These are phyloP conservation scores for Lemur catta DNA, from an alignment of 2,797 vertebrate species.

Conservation along the genomic window DNA sequence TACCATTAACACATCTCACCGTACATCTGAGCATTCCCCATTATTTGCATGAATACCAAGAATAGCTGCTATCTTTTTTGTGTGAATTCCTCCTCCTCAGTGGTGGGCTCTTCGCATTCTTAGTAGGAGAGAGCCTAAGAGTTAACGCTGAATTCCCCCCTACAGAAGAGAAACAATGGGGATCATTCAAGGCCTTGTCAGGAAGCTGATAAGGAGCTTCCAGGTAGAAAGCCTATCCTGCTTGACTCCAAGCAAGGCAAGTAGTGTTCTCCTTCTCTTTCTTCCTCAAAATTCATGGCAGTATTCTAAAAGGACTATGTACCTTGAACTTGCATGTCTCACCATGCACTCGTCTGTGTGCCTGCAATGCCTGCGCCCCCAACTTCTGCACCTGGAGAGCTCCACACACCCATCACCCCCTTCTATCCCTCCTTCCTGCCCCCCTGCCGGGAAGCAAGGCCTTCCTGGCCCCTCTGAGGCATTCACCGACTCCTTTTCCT, in stretches of 20 bases:
- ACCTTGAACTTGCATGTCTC: neutral
- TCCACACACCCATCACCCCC: too few species aligned
- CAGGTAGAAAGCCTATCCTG: neutral
- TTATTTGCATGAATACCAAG: accelerated
- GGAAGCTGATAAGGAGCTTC: neutral
- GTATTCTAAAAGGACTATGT: neutral
- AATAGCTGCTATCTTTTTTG: accelerated
- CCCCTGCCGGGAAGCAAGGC: accelerated
- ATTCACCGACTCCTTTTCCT: neutral
- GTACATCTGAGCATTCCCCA: too few species aligned
- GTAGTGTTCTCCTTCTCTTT: neutral
- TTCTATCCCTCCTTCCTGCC: neutral
- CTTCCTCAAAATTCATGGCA: neutral
- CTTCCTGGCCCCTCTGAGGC: accelerated
- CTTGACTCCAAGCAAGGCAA: neutral
- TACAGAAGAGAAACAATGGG: neutral
- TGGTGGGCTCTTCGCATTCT: neutral
- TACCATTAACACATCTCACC: neutral
- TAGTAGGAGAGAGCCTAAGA: neutral
- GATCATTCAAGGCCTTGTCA: neutral
- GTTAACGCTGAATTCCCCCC: too few species aligned
- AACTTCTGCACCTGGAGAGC: neutral
- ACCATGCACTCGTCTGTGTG: accelerated
- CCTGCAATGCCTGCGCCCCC: accelerated
- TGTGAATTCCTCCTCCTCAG: neutral